Evolutionary conservation across 2,797 vertebrate genomes (phyloP), one percentile per base, ranked within the genome.

Genomic region (Megalops cyprinoides): DNA sequence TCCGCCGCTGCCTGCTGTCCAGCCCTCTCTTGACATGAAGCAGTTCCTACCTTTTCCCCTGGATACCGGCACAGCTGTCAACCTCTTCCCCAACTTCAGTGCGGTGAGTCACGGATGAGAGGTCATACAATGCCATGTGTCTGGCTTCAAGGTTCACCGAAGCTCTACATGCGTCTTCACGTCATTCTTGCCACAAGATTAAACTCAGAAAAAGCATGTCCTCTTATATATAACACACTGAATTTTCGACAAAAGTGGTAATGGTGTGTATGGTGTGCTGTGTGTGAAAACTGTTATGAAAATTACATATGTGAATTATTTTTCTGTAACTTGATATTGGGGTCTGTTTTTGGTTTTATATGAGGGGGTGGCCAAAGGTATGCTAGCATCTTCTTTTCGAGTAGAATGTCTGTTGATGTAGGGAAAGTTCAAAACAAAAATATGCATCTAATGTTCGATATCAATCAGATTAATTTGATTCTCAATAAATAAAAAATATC

Each of bases 1-100:
- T 78, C 96, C 97, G 87, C 88, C 96, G 85, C 91, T 97, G 44
- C 95, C 97, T 2, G 88, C 94, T 74, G 34, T 98, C 89, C 97
- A 96, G 73, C 94, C 94, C 0, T 94, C 97, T 1, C 90, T 98
- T 94, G 95, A 95, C 87, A 92, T 98, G 88, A 99, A 99, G 93
- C 97, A 96, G 12, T 97, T 99, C 82, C 94, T 99, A 85, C 97
- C 97, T 0, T 98, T 99, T 86, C 94, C 96, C 42, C 89, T 99
- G 89, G 97, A 98, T 74, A 90, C 94, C 34, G 90, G 95, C 0
- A 93, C 97, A 0, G 93, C 96, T 5, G 90, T 98, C 89, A 95
- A 96, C 89, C 96, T 99, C 83, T 96, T 99, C 90, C 97, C 97
- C 73, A 96, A 97, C 88, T 97, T 98, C 92, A 97, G 93, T 91